phyloP scores from a whole-genome alignment of 1,140 invertebrate species.

The Drosophila athabasca region DNA sequence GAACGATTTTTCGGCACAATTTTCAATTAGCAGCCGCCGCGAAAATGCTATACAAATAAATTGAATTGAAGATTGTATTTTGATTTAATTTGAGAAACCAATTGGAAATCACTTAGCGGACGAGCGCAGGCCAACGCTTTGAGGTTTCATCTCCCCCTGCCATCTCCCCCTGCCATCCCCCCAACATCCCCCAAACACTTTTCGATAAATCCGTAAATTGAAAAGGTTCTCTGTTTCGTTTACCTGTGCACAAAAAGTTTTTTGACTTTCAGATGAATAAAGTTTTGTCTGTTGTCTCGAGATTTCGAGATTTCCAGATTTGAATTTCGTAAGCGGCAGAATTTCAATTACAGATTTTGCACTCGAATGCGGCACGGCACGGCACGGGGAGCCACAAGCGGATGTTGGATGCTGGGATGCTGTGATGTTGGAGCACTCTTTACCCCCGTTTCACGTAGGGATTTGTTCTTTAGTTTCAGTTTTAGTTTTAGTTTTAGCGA shows the following conservation, averaged over 20 bases:
- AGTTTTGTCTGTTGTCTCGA: slow-evolving; percentile 24
- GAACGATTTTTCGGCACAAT: slow-evolving; percentile 72
- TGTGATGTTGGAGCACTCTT: slow-evolving; percentile 6
- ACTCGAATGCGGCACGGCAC: slow-evolving; percentile 31
- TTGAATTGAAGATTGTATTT: slow-evolving; percentile 68
- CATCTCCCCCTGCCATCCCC: slow-evolving; percentile 3
- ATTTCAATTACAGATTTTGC: slow-evolving; percentile 79
- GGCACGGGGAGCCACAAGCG: slow-evolving; percentile 5
- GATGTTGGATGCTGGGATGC: slow-evolving; percentile 5
- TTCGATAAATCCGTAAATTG: slow-evolving; percentile 8
- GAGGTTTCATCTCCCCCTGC: no score
- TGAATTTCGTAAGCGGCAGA: slow-evolving; percentile 55
- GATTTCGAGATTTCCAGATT: slow-evolving; percentile 22
- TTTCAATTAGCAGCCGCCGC: slow-evolving; percentile 63
- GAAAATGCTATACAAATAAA: slow-evolving; percentile 68
- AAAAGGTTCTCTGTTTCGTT: slow-evolving; percentile 21
- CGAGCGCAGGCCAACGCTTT: no score
- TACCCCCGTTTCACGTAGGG: no score
- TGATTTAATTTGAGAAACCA: slow-evolving; percentile 68
- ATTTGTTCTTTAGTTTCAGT: slow-evolving; percentile 5
- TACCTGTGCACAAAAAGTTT: slow-evolving; percentile 59
- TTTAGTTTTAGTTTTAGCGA: slow-evolving; percentile 25
- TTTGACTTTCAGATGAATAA: slow-evolving; percentile 66
- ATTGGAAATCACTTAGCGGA: slow-evolving; percentile 21
- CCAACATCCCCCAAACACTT: slow-evolving; percentile 8